A percentile compares a stretch with the other conserved stretches of the same genome.
These are phyloP conservation scores for Carlito syrichta DNA, from an alignment of 2,113 vertebrate genomes.

Conservation along the genomic window DNA sequence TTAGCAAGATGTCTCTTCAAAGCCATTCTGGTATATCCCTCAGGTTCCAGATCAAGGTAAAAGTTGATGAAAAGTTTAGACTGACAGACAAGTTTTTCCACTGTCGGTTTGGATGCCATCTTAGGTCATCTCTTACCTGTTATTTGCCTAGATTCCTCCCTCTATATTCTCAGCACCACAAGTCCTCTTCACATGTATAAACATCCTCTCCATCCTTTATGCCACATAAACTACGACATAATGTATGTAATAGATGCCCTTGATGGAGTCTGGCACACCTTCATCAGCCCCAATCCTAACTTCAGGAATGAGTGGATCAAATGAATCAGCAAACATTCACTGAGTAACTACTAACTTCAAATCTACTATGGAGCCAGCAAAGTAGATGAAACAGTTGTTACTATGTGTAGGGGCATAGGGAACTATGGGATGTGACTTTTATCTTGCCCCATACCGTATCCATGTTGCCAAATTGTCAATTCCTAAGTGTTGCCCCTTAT, in stretches of 20 bases:
- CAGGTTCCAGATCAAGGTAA: not conserved
- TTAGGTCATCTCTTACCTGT: not conserved
- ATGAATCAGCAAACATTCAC: not conserved
- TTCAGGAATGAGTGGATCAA: not conserved
- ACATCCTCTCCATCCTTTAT: not conserved
- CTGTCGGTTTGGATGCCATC: not conserved
- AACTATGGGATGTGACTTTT: not conserved
- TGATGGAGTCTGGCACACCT: not conserved
- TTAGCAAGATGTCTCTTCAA: not conserved
- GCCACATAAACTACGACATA: not conserved
- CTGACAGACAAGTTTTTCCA: not conserved
- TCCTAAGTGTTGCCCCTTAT: not conserved
- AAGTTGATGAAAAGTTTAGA: not conserved
- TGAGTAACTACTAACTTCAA: not conserved
- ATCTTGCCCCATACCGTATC: not conserved
- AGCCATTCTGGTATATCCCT: not conserved
- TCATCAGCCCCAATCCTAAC: not conserved
- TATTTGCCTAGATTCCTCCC: not conserved
- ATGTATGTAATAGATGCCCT: not conserved
- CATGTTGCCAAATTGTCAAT: not conserved
- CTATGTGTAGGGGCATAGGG: not conserved
- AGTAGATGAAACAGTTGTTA: not conserved
- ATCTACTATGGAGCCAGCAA: not conserved
- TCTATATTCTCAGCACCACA: not conserved
- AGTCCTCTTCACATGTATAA: not conserved